phyloP scores from a whole-genome alignment of 2,888 invertebrate genomes.

The Plagodis dolabraria region DNA sequence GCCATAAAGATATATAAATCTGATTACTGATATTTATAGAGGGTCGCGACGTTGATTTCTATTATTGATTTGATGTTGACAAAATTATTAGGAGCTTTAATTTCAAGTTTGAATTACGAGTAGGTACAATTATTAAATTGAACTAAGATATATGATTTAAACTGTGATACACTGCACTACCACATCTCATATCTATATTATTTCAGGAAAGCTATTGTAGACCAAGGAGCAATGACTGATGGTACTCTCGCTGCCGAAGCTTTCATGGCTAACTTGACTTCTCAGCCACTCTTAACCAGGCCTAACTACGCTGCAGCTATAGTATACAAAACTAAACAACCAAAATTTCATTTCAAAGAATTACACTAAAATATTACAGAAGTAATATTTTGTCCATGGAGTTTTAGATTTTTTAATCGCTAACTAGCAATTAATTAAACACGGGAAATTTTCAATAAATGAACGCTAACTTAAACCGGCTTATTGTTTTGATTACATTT shows the following conservation, averaged over 20 bases:
- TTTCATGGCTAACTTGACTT: constrained; percentile 8
- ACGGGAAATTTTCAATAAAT: too few relatives aligned
- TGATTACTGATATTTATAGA: too few relatives aligned
- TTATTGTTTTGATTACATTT: too few relatives aligned
- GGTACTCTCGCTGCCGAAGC: background rate
- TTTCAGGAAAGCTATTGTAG: constrained; percentile 7
- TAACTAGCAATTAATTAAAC: too few relatives aligned
- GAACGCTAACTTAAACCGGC: too few relatives aligned
- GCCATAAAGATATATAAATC: too few relatives aligned
- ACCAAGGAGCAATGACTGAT: constrained; percentile 1
- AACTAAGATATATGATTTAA: too few relatives aligned
- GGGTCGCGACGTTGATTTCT: too few relatives aligned
- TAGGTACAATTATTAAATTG: background rate
- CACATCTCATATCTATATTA: background rate
- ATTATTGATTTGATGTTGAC: too few relatives aligned
- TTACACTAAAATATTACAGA: background rate
- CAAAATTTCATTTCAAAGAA: constrained; percentile 1
- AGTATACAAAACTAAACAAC: constrained; percentile 4
- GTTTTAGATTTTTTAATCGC: too few relatives aligned
- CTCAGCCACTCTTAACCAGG: constrained; percentile 6
- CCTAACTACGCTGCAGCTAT: constrained; percentile 14
- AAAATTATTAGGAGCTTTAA: too few relatives aligned
- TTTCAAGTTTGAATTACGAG: background rate
- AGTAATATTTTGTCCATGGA: too few relatives aligned
- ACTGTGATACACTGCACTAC: background rate